Percentiles rank a stretch among this genome's conserved stretches.
Evolutionary conservation across 1,140 invertebrate genomes (phyloP).

Genomic region (Caenorhabditis elegans): DNA sequence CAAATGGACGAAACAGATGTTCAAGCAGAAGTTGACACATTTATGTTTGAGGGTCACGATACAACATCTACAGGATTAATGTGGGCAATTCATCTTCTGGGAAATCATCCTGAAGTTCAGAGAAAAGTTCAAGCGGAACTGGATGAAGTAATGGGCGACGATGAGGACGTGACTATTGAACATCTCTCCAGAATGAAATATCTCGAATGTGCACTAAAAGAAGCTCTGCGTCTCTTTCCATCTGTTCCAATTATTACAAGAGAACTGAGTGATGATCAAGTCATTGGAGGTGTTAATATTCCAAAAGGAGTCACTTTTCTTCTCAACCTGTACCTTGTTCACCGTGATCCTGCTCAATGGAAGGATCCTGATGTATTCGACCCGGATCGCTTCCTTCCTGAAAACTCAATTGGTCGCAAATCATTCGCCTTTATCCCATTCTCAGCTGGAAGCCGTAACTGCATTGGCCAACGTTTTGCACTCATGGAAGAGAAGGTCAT

Average conservation of each 20-base stretch:
- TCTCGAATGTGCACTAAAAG: conserved; percentile 78
- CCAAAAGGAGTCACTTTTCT: conserved; percentile 74
- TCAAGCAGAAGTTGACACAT: conserved; percentile 81
- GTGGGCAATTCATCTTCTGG: conserved; percentile 69
- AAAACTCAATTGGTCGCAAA: conserved; percentile 56
- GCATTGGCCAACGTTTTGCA: conserved; percentile 75
- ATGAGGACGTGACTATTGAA: conserved; percentile 77
- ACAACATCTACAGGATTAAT: conserved; percentile 84
- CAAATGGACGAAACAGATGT: conserved; percentile 71
- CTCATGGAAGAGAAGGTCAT: conserved; percentile 82
- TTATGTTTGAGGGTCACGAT: too few species aligned
- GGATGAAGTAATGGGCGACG: conserved; percentile 77
- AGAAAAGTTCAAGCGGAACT: conserved; percentile 78
- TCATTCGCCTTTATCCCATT: conserved; percentile 66
- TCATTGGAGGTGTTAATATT: conserved; percentile 70
- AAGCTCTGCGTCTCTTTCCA: conserved; percentile 74
- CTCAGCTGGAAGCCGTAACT: conserved; percentile 66
- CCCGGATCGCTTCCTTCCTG: conserved; percentile 72
- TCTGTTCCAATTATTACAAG: conserved; percentile 75
- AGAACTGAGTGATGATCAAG: conserved; percentile 74
- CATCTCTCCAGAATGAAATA: conserved; percentile 82
- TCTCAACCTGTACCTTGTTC: conserved; percentile 73
- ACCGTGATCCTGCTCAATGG: conserved; percentile 77
- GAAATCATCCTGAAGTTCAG: conserved; percentile 70
- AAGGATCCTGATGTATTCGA: conserved; percentile 81